phyloP scores from a whole-genome alignment of 2,888 invertebrate genomes.

The Rhagium mordax region DNA sequence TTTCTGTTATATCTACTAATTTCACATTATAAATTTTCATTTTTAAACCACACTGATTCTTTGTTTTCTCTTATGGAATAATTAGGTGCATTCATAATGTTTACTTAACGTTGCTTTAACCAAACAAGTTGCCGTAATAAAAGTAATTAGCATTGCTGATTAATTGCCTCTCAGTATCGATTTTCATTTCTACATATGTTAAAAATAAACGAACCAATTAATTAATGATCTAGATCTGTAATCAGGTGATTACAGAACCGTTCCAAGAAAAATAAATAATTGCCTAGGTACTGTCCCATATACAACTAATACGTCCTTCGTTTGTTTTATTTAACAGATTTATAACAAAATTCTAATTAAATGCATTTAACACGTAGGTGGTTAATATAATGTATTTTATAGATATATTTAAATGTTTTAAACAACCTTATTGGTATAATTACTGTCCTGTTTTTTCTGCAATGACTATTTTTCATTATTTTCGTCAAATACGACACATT shows the following conservation, averaged over 20 bases:
- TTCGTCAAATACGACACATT: too few relatives aligned
- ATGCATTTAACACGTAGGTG: neutral
- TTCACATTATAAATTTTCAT: too few relatives aligned
- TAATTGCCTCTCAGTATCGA: conserved; percentile 1
- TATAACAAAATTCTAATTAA: neutral
- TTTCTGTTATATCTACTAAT: too few relatives aligned
- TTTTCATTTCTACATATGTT: conserved; percentile 3
- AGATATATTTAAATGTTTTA: too few relatives aligned
- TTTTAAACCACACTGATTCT: too few relatives aligned
- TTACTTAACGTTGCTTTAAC: neutral
- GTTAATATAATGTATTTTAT: too few relatives aligned
- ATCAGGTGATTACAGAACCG: conserved; percentile 4
- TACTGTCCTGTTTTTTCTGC: too few relatives aligned
- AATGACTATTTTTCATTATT: too few relatives aligned
- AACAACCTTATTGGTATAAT: too few relatives aligned
- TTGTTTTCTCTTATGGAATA: neutral
- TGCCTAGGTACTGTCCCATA: conserved; percentile 9
- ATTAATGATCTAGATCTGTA: conserved; percentile 7
- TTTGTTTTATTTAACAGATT: neutral
- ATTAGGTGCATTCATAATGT: neutral
- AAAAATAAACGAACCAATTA: conserved; percentile 9
- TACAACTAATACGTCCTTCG: conserved; percentile 7
- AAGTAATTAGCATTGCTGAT: conserved; percentile 6
- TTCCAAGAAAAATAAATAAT: conserved; percentile 12
- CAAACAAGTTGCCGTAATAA: neutral